phyloP scores from a whole-genome alignment of 1,140 invertebrate genomes.

The Papilio polytes region DNA sequence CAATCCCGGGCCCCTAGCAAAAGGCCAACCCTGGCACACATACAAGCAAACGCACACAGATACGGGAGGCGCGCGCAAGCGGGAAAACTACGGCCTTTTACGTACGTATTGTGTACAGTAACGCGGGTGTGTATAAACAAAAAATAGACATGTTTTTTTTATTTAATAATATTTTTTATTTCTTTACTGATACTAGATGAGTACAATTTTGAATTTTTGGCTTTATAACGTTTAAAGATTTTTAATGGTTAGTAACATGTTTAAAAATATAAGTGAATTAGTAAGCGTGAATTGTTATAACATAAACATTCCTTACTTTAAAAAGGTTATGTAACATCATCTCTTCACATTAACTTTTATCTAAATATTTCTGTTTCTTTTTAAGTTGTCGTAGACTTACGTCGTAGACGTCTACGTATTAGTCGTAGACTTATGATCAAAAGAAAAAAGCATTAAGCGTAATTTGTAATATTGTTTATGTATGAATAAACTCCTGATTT shows the following conservation, averaged over 20 bases:
- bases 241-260: too few species aligned
- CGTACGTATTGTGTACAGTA: conserved; percentile 80
- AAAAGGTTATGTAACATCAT: too few species aligned
- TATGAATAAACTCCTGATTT: too few species aligned
- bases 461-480: too few species aligned
- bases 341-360: neutral
- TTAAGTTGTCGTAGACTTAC: neutral
- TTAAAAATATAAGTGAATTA: too few species aligned
- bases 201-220: neutral
- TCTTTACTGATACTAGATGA: neutral
- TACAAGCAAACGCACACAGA: conserved; percentile 61
- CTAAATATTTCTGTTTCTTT: neutral
- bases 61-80: conserved; percentile 72
- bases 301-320: too few species aligned
- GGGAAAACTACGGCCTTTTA: conserved; percentile 82
- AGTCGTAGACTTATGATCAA: neutral
- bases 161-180: neutral
- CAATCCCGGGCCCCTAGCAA: conserved; percentile 55
- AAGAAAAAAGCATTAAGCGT: neutral
- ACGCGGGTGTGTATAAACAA: conserved; percentile 64
- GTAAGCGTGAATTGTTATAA: too few species aligned
- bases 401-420: neutral
- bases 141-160: conserved; percentile 44
- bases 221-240: neutral
- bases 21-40: conserved; percentile 79